Base-by-base conservation (phyloP, 1,140 invertebrate genomes). In the Asobara japonica region DNA sequence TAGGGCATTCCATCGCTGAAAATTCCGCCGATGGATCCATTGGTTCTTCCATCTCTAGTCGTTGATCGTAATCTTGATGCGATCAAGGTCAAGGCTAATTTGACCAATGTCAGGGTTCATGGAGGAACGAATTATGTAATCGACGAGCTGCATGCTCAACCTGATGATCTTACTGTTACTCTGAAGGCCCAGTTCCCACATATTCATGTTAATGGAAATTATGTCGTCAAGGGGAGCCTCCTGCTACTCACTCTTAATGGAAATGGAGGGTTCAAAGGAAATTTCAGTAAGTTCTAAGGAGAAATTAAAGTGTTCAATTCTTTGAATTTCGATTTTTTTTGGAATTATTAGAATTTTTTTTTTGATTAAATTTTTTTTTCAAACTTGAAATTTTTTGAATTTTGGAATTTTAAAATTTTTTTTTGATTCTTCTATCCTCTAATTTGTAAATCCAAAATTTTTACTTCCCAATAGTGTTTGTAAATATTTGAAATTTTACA, bases 21-120 rank as follows among this genome's bases (percentile, higher is more conserved):
- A 72, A 79, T 93, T 1, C 92, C 92, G 0, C 79, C 90, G 0
- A 74, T 92, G 29, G 92, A 94, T 73, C 92, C 92, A 0, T 87
- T 93, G 61, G 77, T 83, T 5, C 85, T 94, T 3, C 91, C 91
- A 0, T 89, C 89, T 0, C 82, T 93, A 65, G 89, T 90, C 18
- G 86, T 94, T 4, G 91, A 93, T 76, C 88, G 91, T 72, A 91
- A 90, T 36, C 83, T 91, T n/a, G 89, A 92, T 6, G 88, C 90
- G 6, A 80, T 94, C 11, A 89, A 90, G 70, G 82, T 94, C 31
- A 92, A 91, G 76, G 91, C 92, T 0, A 90, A 90, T 2, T 82
- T 93, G 29, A 91, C 89, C 71, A 90, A 94, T 69, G 89, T 93
- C 66, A 90, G 88, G 72, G 89, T 91, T 0, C 87, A 86, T 56